Evolutionary conservation across 2,113 vertebrate genomes (phyloP), one percentile per base, ranked within the genome.

Genomic region (Channa maculata): DNA sequence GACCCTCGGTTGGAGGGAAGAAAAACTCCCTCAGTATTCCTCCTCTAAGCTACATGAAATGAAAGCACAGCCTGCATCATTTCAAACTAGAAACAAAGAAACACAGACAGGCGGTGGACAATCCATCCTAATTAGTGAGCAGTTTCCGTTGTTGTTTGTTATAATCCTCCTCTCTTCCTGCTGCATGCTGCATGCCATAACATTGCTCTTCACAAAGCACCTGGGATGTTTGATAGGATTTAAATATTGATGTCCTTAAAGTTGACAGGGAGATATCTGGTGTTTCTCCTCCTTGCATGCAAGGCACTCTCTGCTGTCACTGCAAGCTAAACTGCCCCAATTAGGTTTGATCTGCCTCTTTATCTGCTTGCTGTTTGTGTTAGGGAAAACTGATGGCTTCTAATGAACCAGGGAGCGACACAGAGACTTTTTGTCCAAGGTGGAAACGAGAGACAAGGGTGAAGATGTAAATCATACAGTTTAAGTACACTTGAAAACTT

Each of bases 101-200:
- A 5, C 52, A 60, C 62, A 44, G 65, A 63, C 70, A 37, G 33
- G 60, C 5, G 48, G 65, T 14, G 44, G 45, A 39, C 63, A 69
- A 79, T 75, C 59, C 64, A 73, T 82, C 72, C 85, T 92, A 90
- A 93, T 92, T 91, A 89, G 76, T 6, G 58, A 71, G 66, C 39
- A 24, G 57, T 83, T 86, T 87, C 75, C 69, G 66, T 80, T 54
- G 52, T 57, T 86, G 77, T 85, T 80, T 82, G 33, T 88, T 80
- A 65, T 82, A 82, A 88, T 86, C 55, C 59, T 71, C 11, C 15
- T 54, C 9, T 68, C 6, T 74, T 75, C 50, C 49, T 65, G 63
- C 51, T 63, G 41, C 15, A 1, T 71, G 50, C 59, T 44, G 57
- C 60, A 64, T 67, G 14, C 57, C 37, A 64, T 45, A 79, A 79